Base-by-base conservation (phyloP, 2,888 invertebrate species). In the Caenorhabditis japonica region DNA sequence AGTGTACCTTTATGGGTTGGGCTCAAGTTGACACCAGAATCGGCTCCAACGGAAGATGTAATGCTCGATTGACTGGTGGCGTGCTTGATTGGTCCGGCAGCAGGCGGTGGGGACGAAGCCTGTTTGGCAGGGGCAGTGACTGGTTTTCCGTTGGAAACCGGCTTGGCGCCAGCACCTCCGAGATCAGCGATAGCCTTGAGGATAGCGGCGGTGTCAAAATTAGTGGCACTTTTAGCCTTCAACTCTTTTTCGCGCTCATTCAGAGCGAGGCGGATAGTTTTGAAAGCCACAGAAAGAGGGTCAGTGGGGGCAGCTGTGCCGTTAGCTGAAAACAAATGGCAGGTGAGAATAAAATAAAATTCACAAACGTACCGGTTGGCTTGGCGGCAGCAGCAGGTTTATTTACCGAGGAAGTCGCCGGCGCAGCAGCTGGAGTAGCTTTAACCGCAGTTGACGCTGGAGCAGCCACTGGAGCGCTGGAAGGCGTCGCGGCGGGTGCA, bases 21-120 rank as follows among this genome's bases (percentile, higher is more conserved):
- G 70, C 82, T 82, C 39, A 83, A 59, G 47, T 81, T 84, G 23
- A 84, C 77, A 33, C 84, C 84, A 23, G 84, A 84, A 58, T 84
- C 84, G 19, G 82, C 83, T 39, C 83, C 83, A 21, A 83, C 80
- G 4, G 83, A 83, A 59, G 84, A 85, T 33, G 81, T 80, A 46
- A 84, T 71, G 46, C 80, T 80, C 12, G 82, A 81, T 46, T 84
- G 84, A 55, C 84, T 84, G 39, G 79, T 80, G 15, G 84, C 82
- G 56, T 82, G 84, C 52, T 83, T 84, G 55, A 82, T 83, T 10
- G 60, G 70, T 13, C 71, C 74, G 25, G 58, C 68, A 21, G 66
- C 69, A 27, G 68, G 69, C 51, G 56, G 56, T 53, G 73, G 72
- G 21, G 74, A 75, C 10, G 33, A 27, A 15, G 66, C 51, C 17